Conservation (phyloP, 2,888 invertebrate species). For the Epicampocera succincta region DNA sequence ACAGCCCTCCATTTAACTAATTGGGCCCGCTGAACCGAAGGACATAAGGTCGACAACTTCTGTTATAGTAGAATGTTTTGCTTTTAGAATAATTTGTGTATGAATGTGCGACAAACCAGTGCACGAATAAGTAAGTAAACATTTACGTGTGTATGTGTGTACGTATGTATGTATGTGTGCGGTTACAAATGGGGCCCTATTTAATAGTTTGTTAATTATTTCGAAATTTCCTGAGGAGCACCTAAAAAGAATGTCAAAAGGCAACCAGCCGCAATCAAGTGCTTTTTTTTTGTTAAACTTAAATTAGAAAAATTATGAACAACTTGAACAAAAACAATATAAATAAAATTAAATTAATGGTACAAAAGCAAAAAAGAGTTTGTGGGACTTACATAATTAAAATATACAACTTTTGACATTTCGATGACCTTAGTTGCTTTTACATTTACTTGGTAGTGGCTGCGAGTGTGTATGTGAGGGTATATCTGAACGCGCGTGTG, state of each 20-base stretch:
- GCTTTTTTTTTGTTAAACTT: background rate
- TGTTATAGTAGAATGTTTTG: too few relatives aligned
- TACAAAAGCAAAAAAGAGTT: constrained; percentile 25
- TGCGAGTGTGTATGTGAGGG: background rate
- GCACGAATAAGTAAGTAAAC: too few relatives aligned
- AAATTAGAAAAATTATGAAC: background rate
- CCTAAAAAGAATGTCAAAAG: constrained; percentile 26
- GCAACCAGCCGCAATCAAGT: constrained; percentile 28
- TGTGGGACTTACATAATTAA: constrained; percentile 73
- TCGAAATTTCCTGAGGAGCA: background rate
- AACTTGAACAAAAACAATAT: constrained; percentile 4
- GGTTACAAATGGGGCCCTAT: background rate
- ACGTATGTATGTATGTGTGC: background rate
- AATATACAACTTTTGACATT: constrained; percentile 80
- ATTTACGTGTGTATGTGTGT: background rate
- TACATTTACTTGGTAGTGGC: constrained; percentile 60
- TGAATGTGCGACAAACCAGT: too few relatives aligned
- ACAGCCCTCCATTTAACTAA: too few relatives aligned
- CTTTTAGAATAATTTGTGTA: too few relatives aligned
- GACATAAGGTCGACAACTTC: too few relatives aligned
- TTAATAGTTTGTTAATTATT: background rate
- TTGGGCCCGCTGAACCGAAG: too few relatives aligned
- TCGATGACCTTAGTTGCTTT: constrained; percentile 81
- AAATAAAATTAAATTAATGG: constrained; percentile 15
- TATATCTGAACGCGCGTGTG: too few relatives aligned